Conservation (phyloP, 1,140 invertebrate genomes). For the Atopsyche davidsoni region DNA sequence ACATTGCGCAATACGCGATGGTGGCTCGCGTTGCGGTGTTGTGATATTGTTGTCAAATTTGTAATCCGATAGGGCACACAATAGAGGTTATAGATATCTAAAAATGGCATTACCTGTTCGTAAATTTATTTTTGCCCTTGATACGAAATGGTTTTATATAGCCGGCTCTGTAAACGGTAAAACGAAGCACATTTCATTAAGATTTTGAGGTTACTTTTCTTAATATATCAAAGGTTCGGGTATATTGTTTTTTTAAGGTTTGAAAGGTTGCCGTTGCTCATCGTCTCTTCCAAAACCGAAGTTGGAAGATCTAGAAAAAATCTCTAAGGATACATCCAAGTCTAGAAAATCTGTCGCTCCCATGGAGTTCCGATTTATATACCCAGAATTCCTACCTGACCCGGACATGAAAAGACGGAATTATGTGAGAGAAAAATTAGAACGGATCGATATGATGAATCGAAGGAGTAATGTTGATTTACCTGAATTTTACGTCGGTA, state of each 20-base stretch:
- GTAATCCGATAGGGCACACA: conserved; percentile 9
- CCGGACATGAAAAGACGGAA: conserved; percentile 75
- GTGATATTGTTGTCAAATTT: neutral
- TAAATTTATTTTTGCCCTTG: no score
- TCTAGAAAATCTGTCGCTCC: conserved; percentile 12
- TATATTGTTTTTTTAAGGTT: conserved; percentile 10
- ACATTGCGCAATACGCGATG: neutral
- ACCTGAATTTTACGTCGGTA: conserved; percentile 96
- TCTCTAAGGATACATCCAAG: conserved; percentile 20
- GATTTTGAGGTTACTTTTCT: no score
- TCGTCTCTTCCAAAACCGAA: conserved; percentile 34
- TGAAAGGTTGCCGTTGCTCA: conserved; percentile 34
- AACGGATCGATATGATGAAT: conserved; percentile 88
- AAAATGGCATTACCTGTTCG: no score
- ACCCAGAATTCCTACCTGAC: conserved; percentile 93
- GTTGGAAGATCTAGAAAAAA: conserved; percentile 29
- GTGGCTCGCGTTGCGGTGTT: neutral
- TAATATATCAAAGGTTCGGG: no score
- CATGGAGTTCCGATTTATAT: conserved; percentile 65
- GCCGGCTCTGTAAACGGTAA: no score
- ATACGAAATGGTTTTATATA: no score
- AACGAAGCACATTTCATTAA: no score
- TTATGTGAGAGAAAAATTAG: conserved; percentile 77
- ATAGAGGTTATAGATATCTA: no score
- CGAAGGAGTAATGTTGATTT: conserved; percentile 78